Conservation (phyloP, 2,888 invertebrate species). For the Papilio protenor region DNA sequence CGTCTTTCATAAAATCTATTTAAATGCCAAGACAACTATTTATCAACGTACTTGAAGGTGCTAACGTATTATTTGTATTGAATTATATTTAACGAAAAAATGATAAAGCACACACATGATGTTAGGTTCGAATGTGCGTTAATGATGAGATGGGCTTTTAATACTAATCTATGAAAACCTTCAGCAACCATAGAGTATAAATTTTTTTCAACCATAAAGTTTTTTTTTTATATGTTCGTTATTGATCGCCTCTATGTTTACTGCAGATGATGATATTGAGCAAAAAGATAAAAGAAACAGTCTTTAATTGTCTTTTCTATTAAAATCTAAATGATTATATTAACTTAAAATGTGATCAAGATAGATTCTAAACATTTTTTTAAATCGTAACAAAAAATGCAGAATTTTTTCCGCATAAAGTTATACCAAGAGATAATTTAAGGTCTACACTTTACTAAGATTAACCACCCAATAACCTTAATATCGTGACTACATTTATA, state of each 20-base stretch:
- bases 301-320: slow-evolving; percentile 73
- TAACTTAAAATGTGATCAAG: not conserved
- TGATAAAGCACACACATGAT: slow-evolving; percentile 2
- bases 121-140: slow-evolving; percentile 4
- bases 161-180: slow-evolving; percentile 52
- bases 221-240: not conserved
- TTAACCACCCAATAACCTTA: not conserved
- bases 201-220: not conserved
- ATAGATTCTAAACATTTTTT: not conserved
- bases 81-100: not conserved
- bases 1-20: not conserved
- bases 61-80: not conserved
- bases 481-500: slow-evolving; percentile 40
- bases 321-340: slow-evolving; percentile 27
- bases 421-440: not conserved
- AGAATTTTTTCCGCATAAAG: not conserved
- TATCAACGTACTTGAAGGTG: slow-evolving; percentile 16
- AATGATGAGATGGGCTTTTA: slow-evolving; percentile 46
- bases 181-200: slow-evolving; percentile 63
- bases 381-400: not conserved
- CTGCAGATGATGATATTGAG: slow-evolving; percentile 59
- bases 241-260: slow-evolving; percentile 51
- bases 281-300: slow-evolving; percentile 58
- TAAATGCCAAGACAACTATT: slow-evolving; percentile 11
- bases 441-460: not conserved